Conservation (phyloP, 2,888 invertebrate species). For the Drosophila affinis region DNA sequence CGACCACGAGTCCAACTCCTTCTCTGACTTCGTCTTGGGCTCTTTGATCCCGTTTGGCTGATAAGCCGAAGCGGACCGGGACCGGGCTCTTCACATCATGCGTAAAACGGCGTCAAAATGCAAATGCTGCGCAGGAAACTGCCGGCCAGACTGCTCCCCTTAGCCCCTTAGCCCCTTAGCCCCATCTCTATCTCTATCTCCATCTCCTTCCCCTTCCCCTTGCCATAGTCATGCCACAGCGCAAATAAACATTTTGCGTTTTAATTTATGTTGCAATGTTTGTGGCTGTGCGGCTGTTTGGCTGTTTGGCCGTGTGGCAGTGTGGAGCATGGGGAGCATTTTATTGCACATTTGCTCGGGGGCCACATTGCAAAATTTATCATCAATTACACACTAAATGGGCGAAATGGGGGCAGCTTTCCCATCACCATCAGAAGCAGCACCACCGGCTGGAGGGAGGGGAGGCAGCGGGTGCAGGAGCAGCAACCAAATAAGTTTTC, state of each 20-base stretch:
- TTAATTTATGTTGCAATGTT: conserved; percentile 66
- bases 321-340: conserved; percentile 63
- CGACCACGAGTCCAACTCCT: conserved; percentile 8
- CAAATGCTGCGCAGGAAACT: conserved; percentile 73
- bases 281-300: conserved; percentile 23
- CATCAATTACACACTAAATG: conserved; percentile 42
- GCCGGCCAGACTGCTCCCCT: conserved; percentile 40
- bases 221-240: conserved; percentile 49
- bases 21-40: conserved; percentile 43
- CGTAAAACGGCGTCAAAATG: conserved; percentile 76
- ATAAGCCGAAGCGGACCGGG: conserved; percentile 57
- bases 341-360: conserved; percentile 64
- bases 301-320: neutral
- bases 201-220: neutral
- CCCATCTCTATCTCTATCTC: no score
- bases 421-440: neutral
- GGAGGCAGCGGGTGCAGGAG: no score
- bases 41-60: conserved; percentile 67
- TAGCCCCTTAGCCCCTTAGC: neutral
- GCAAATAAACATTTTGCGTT: conserved; percentile 73
- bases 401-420: conserved; percentile 37
- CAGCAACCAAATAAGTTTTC: conserved; percentile 24
- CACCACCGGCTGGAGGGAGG: neutral
- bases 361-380: conserved; percentile 56
- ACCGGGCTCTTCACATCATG: conserved; percentile 60